Percentiles rank a stretch among this genome's conserved stretches.
phyloP scores from a whole-genome alignment of 2,888 invertebrate species.

The Ennomos fuscantarius region DNA sequence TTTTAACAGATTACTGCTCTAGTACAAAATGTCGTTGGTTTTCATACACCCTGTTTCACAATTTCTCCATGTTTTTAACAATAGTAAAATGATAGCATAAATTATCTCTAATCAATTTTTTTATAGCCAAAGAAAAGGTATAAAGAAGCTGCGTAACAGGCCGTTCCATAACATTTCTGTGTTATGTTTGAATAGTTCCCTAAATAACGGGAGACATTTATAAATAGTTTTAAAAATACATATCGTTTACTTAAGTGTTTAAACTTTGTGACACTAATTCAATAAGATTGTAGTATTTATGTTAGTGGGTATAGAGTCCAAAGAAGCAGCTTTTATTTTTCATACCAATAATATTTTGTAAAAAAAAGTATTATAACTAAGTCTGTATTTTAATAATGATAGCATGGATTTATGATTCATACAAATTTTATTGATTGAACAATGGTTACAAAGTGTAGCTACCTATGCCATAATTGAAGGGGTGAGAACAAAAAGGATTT shows the following conservation, averaged over 20 bases:
- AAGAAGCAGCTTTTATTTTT: slow-evolving; percentile 82
- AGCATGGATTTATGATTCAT: slow-evolving; percentile 9
- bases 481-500: too few relatives aligned
- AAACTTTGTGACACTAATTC: slow-evolving; percentile 72
- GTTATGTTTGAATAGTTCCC: slow-evolving; percentile 42
- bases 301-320: slow-evolving; percentile 62
- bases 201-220: slow-evolving; percentile 50
- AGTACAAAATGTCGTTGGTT: slow-evolving; percentile 73
- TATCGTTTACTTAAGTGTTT: slow-evolving; percentile 75
- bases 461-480: too few relatives aligned
- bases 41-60: slow-evolving; percentile 50
- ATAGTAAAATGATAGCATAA: too few relatives aligned
- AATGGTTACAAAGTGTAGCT: slow-evolving; percentile 8
- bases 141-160: slow-evolving; percentile 29
- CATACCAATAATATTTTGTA: slow-evolving; percentile 63
- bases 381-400: slow-evolving; percentile 61
- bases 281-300: slow-evolving; percentile 62
- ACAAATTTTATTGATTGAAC: slow-evolving; percentile 5
- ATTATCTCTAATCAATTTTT: too few relatives aligned
- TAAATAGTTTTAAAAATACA: slow-evolving; percentile 70
- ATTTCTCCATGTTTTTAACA: slow-evolving; percentile 1
- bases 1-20: slow-evolving; percentile 54
- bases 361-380: slow-evolving; percentile 57
- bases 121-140: slow-evolving; percentile 14
- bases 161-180: slow-evolving; percentile 31